Evolutionary conservation across 1,140 invertebrate species (phyloP).

Genomic region (Drosophila lacertosa): DNA sequence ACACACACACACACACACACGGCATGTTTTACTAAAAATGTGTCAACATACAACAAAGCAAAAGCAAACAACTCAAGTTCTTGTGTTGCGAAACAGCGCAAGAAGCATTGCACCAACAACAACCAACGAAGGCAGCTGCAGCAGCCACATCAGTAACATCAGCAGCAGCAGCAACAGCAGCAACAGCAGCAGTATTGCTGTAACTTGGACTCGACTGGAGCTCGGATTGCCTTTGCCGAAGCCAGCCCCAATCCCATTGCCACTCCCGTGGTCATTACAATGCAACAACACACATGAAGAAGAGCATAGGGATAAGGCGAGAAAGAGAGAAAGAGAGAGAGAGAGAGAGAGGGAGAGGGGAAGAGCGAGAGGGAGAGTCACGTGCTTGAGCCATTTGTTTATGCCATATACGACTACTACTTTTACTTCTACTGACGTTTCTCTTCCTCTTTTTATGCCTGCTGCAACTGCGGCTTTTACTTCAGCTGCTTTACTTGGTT

Average conservation of each 20-base stretch:
- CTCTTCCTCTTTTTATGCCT: conserved; percentile 2
- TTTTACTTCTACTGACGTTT: conserved; percentile 17
- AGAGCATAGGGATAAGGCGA: not conserved
- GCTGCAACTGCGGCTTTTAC: conserved; percentile 38
- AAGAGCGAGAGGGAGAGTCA: conserved; percentile 21
- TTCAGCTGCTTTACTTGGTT: conserved; percentile 24
- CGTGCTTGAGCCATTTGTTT: conserved; percentile 68
- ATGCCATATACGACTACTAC: conserved; percentile 55
- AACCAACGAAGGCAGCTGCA: not conserved
- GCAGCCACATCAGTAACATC: not conserved
- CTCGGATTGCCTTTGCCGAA: conserved; percentile 1
- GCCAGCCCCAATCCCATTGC: not conserved
- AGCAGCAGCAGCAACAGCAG: not conserved
- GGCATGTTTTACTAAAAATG: conserved; percentile 61
- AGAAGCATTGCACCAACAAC: conserved; percentile 27
- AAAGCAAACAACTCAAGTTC: conserved; percentile 76
- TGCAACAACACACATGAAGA: conserved; percentile 13
- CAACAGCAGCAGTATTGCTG: conserved; percentile 23
- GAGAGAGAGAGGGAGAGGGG: no score
- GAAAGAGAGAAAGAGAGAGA: no score
- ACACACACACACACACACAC: not conserved
- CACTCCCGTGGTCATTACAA: conserved; percentile 35
- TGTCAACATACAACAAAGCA: conserved; percentile 75
- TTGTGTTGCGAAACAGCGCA: conserved; percentile 42
- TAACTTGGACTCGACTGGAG: conserved; percentile 19